phyloP scores from a whole-genome alignment of 2,797 vertebrate species.

The Hippocampus kuda region DNA sequence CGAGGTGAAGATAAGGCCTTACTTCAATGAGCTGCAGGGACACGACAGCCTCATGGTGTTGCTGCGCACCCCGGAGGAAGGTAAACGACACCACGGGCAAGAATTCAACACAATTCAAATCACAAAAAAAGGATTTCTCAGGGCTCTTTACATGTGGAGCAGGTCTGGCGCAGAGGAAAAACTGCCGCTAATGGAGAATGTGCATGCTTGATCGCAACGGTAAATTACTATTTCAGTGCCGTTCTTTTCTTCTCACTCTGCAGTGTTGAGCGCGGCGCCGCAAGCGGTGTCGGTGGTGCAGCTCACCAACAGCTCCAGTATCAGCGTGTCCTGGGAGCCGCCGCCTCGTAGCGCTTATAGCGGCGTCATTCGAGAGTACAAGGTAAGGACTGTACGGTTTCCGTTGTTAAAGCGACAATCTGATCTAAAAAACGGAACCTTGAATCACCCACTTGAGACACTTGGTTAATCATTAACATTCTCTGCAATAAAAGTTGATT shows the following conservation, averaged over 20 bases:
- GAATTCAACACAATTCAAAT: not conserved
- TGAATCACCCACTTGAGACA: not conserved
- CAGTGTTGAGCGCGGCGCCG: slow-evolving; percentile 79
- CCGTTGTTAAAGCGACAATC: not conserved
- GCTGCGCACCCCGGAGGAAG: slow-evolving; percentile 78
- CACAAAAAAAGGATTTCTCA: not conserved
- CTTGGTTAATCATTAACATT: not conserved
- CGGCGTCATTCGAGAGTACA: slow-evolving; percentile 80
- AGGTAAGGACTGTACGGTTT: slow-evolving; percentile 57
- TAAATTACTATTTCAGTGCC: not conserved
- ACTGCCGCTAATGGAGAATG: not conserved
- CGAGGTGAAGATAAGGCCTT: slow-evolving; percentile 86
- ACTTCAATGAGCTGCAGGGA: slow-evolving; percentile 81
- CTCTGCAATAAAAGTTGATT: not conserved
- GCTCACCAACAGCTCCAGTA: slow-evolving; percentile 77
- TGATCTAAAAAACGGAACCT: not conserved
- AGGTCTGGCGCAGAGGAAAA: not conserved
- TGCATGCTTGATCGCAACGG: not conserved
- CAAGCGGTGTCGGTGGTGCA: slow-evolving; percentile 78
- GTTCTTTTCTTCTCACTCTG: slow-evolving; percentile 12
- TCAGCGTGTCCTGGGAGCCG: slow-evolving; percentile 90
- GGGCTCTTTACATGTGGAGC: no score
- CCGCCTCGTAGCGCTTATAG: slow-evolving; percentile 72
- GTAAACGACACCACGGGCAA: slow-evolving; percentile 47
- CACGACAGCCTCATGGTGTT: slow-evolving; percentile 75